phyloP scores from a whole-genome alignment of 1,140 invertebrate species.

The Drosophila equinoxialis region DNA sequence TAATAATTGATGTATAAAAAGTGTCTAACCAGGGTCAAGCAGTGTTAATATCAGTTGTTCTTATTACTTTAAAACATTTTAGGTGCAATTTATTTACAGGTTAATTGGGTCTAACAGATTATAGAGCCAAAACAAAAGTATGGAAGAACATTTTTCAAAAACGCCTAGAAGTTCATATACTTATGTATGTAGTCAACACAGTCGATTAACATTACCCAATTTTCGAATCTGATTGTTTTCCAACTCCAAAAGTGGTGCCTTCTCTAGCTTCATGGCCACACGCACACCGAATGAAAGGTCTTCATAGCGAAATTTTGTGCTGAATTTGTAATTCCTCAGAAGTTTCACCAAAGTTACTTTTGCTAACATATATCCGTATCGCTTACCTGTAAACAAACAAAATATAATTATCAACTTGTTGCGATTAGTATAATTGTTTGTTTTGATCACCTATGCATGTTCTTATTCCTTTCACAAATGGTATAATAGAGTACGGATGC shows the following conservation, averaged over 20 bases:
- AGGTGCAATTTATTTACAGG: neutral
- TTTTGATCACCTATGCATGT: slow-evolving; percentile 54
- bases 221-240: neutral
- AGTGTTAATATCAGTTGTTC: neutral
- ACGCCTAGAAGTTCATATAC: too few species aligned
- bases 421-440: too few species aligned
- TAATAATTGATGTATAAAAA: neutral
- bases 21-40: neutral
- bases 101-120: neutral
- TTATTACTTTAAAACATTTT: neutral
- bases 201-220: too few species aligned
- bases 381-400: slow-evolving; percentile 45
- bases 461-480: slow-evolving; percentile 65
- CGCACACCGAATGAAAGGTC: slow-evolving; percentile 57
- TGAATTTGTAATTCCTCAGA: slow-evolving; percentile 57
- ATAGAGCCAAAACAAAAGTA: neutral
- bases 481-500: slow-evolving; percentile 62
- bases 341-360: slow-evolving; percentile 60
- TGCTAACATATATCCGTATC: slow-evolving; percentile 46
- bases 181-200: too few species aligned
- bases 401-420: neutral
- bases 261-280: slow-evolving; percentile 40
- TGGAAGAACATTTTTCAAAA: too few species aligned
- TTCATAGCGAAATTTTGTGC: slow-evolving; percentile 53
- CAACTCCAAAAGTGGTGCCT: slow-evolving; percentile 40